Evolutionary conservation across 64 coral and sea anemone genomes (phyloP), one percentile per base, ranked within the genome.

Genomic region (Anthopleura sola): DNA sequence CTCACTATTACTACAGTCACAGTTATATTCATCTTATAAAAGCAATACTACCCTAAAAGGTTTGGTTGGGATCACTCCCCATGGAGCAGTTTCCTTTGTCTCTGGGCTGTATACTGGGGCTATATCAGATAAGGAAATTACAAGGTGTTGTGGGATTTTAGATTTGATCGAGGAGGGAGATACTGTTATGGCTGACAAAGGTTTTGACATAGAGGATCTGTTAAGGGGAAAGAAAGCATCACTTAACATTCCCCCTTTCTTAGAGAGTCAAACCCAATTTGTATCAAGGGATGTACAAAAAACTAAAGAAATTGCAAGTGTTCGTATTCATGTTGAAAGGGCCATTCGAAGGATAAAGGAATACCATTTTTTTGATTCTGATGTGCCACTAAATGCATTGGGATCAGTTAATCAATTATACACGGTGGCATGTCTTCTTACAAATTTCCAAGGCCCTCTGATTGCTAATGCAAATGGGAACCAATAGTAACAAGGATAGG

Each of bases 41-140:
- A n/a, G n/a, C n/a, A n/a, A n/a, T n/a, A n/a, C n/a, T n/a, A n/a
- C n/a, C n/a, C 71, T 90, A 23, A 85, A 90, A 48, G 82, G 81
- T 36, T 60, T 90, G 51, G 18, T 90, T 78, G 88, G 82, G 34
- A 90, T 90, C 21, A 78, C 82, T 38, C 90, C 90, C 14, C 29
- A 91, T 82, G 90, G 90, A 21, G 90, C 84, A 49, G 77, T 91
- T 74, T 69, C 84, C 32, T 91, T 91, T 86, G 84, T 91, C 34
- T 91, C 90, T 26, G 14, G 23, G 5, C 24, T 91, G 36, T 91
- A 91, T 53, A 86, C 90, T 49, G 90, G 90, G 6, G 23, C 75
- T 20, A 82, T 86, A 23, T 86, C 90, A 13, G 84, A 86, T 81
- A 87, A 91, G 24, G 90, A 87, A 87, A 91, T 86, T 13, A 87